phyloP scores from a whole-genome alignment of 2,888 invertebrate species.

The Thysanoteuthis rhombus region DNA sequence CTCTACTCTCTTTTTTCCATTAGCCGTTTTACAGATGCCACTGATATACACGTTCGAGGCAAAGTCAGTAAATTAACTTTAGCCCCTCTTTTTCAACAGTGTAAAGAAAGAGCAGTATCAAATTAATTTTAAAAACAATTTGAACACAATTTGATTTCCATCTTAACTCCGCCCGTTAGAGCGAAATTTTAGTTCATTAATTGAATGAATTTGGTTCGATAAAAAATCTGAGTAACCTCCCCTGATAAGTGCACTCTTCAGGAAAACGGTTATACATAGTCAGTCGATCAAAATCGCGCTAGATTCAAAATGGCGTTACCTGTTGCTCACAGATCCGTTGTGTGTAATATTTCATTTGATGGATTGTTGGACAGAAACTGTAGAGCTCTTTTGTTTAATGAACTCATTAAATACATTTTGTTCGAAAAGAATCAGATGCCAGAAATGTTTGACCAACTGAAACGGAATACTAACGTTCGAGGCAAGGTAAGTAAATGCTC shows the following conservation, averaged over 20 bases:
- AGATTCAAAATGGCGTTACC: background rate
- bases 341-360: constrained; percentile 26
- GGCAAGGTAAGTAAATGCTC: background rate
- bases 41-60: too few relatives aligned
- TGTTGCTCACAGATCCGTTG: background rate
- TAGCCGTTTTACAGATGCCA: too few relatives aligned
- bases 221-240: background rate
- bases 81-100: too few relatives aligned
- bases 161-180: too few relatives aligned
- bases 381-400: background rate
- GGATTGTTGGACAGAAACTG: background rate
- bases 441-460: constrained; percentile 18
- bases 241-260: background rate
- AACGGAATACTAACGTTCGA: background rate
- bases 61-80: too few relatives aligned
- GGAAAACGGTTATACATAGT: background rate
- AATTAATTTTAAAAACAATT: too few relatives aligned
- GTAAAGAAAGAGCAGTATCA: too few relatives aligned
- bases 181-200: too few relatives aligned
- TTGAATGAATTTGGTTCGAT: too few relatives aligned
- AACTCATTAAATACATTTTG: constrained; percentile 28
- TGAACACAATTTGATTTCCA: too few relatives aligned
- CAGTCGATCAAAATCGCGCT: background rate
- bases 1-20: too few relatives aligned
- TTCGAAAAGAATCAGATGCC: constrained; percentile 31